A percentile compares a stretch with the other conserved stretches of the same genome.
Evolutionary conservation across 2,797 vertebrate genomes (phyloP).

Genomic region (Nasua narica): DNA sequence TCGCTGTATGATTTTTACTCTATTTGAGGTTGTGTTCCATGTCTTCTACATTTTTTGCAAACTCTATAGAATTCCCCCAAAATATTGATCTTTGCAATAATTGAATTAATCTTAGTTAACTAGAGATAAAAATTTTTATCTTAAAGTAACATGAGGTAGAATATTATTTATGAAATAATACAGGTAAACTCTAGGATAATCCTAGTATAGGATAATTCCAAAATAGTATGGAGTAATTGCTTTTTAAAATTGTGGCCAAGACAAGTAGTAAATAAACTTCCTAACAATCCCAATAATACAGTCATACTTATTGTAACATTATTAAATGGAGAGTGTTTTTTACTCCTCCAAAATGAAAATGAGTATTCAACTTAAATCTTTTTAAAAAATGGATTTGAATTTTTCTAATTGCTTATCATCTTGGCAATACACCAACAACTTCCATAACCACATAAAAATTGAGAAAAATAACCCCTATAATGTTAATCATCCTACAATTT

Average conservation of each 20-base stretch:
- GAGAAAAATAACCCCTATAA: slow-evolving; percentile 10
- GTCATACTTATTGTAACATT: not conserved
- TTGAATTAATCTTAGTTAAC: not conserved
- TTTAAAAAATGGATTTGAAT: slow-evolving; percentile 20
- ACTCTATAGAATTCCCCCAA: not conserved
- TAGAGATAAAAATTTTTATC: not conserved
- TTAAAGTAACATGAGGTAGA: not conserved
- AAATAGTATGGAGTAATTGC: not conserved
- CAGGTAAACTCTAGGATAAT: not conserved
- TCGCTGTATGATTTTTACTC: not conserved
- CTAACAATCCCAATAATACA: not conserved
- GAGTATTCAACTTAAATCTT: not conserved
- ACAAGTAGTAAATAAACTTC: not conserved
- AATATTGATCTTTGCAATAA: not conserved
- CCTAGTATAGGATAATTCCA: not conserved
- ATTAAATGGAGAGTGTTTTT: not conserved
- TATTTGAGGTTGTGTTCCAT: not conserved
- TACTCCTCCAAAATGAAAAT: slow-evolving; percentile 8
- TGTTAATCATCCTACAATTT: slow-evolving; percentile 29
- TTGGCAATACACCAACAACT: slow-evolving; percentile 6
- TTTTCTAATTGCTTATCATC: slow-evolving; percentile 20
- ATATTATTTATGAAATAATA: not conserved
- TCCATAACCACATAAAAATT: slow-evolving; percentile 23
- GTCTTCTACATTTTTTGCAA: not conserved
- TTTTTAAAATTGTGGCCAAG: not conserved